Evolutionary conservation across 2,888 invertebrate genomes (phyloP), one percentile per base, ranked within the genome.

Genomic region (Hedya salicella): DNA sequence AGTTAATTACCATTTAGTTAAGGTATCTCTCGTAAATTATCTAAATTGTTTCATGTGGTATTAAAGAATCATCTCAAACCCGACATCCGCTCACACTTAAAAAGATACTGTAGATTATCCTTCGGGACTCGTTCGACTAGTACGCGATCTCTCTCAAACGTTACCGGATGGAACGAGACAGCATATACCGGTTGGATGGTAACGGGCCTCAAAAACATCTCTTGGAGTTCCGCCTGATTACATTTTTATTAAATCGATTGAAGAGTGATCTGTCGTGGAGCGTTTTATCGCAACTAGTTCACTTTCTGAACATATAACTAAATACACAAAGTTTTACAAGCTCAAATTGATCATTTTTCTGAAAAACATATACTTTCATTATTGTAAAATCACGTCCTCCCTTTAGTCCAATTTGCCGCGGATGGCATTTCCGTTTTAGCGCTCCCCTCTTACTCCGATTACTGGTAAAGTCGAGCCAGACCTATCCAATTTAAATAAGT

Each of bases 101-200:
- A 40, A 40, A 16, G 21, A 60, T 40, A 57, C 44, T 17, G 46
- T 8, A 21, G 46, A 59, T 56, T 32, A 52, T 62, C 44, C 32
- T 61, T 19, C n/a, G 25, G 21, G 21, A 49, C 30, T 44, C 2
- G 52, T 52, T 14, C n/a, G 30, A 19, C 61, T 32, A 42, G 52
- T 52, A 25, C 1, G 8, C 42, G n/a, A 52, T 40, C 61, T 52
- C 61, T 11, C n/a, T 62, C 42, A 19, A 8, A 3, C 19, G 4
- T 5, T 19, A 16, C 42, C 4, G 13, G 6, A 2, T 3, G 25
- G 44, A 44, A 19, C 16, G 50, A 14, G 61, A 61, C 14, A 19
- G n/a, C 6, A 8, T 11, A 62, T 62, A 52, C 32, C 25, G 61
- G 52, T 52, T 52, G 57, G 17, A 11, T 13, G 16, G 8, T 17